Evolutionary conservation across 2,797 vertebrate species (phyloP).

Genomic region (Sebastes iracundus): DNA sequence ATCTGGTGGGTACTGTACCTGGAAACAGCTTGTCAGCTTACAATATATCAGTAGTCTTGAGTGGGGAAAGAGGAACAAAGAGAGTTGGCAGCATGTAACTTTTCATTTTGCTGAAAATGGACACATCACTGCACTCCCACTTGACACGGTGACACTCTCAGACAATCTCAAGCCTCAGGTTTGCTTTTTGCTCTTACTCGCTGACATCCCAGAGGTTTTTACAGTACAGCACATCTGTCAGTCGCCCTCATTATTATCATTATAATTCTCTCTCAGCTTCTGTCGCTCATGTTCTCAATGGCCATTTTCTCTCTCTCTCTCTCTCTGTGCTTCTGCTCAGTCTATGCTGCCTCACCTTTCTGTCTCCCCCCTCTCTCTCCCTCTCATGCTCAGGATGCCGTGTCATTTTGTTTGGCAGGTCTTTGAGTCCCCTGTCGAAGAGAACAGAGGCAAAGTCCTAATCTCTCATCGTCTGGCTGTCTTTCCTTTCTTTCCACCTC

Average conservation of each 20-base stretch:
- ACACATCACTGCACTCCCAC: slow-evolving; percentile 20
- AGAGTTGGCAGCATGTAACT: slow-evolving; percentile 8
- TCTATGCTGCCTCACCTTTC: slow-evolving; percentile 32
- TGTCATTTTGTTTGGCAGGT: slow-evolving; percentile 68
- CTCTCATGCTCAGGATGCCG: slow-evolving; percentile 18
- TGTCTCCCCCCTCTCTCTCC: background rate
- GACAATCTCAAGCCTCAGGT: slow-evolving; percentile 22
- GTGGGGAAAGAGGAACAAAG: background rate
- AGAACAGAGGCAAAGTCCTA: slow-evolving; percentile 47
- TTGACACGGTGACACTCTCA: slow-evolving; percentile 38
- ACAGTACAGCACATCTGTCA: slow-evolving; percentile 33
- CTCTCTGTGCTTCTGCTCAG: background rate
- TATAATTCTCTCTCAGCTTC: slow-evolving; percentile 8
- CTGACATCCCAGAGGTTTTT: slow-evolving; percentile 38
- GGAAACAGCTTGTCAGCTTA: background rate
- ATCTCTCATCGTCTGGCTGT: slow-evolving; percentile 37
- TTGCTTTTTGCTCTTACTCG: slow-evolving; percentile 33
- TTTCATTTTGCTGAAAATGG: slow-evolving; percentile 38
- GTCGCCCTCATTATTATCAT: slow-evolving; percentile 43
- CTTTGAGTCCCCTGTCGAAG: slow-evolving; percentile 56
- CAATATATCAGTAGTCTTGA: background rate
- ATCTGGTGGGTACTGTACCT: background rate
- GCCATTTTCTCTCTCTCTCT: background rate
- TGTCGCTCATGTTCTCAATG: background rate
- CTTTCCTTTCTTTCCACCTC: slow-evolving; percentile 24